Conservation (phyloP, 2,113 vertebrate genomes). For the Rhinogobius similis region DNA sequence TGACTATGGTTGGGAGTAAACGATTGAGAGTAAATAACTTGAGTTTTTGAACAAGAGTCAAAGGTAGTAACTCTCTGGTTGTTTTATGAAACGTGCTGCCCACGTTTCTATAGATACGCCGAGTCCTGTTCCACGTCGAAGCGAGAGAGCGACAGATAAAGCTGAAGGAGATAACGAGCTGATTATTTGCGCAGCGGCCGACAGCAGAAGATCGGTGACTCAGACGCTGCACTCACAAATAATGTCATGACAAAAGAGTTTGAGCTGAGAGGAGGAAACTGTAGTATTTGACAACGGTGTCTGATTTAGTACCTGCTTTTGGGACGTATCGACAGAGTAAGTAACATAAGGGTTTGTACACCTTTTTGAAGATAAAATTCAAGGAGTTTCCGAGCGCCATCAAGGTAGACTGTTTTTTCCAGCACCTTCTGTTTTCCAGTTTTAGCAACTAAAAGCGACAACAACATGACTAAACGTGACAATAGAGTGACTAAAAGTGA, state of each 20-base stretch:
- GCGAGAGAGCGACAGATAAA: slow-evolving; percentile 13
- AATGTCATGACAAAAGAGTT: slow-evolving; percentile 15
- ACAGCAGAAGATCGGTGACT: slow-evolving; percentile 35
- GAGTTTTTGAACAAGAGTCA: no score
- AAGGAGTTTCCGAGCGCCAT: no score
- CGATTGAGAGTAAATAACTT: no score
- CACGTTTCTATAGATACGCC: neutral
- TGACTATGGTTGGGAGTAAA: no score
- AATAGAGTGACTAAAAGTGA: no score
- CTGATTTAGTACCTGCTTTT: neutral
- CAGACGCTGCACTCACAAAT: slow-evolving; percentile 25
- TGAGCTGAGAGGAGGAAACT: neutral
- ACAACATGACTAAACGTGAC: no score
- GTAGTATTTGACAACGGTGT: neutral
- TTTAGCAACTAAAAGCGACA: no score
- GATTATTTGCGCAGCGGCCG: slow-evolving; percentile 23
- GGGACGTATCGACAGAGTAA: neutral
- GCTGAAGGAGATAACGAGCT: slow-evolving; percentile 29
- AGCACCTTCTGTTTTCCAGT: no score
- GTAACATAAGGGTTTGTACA: neutral
- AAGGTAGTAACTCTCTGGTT: no score
- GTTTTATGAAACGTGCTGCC: no score
- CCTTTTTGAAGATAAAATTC: no score
- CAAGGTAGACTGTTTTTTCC: no score
- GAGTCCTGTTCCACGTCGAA: neutral